Conservation (phyloP, 1,140 invertebrate genomes). For the Lithobius niger region DNA sequence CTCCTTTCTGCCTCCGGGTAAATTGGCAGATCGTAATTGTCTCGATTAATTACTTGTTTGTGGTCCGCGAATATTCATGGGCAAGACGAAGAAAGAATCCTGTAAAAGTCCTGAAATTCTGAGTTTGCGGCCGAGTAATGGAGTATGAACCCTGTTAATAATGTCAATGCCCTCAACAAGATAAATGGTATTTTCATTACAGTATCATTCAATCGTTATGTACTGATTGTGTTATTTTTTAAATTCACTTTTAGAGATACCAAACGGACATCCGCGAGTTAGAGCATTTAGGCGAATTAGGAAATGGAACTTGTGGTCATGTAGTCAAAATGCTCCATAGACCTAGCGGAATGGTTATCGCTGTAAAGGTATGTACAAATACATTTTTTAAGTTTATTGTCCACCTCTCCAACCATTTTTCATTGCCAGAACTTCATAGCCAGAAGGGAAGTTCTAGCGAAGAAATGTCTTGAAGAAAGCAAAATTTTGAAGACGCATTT, state of each 20-base stretch:
- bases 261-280: constrained; percentile 68
- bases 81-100: too few relatives aligned
- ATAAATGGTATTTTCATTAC: neutral
- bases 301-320: constrained; percentile 93
- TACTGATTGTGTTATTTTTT: constrained; percentile 12
- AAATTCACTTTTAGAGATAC: constrained; percentile 42
- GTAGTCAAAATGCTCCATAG: constrained; percentile 92
- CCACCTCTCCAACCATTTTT: neutral
- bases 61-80: too few relatives aligned
- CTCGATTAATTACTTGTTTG: too few relatives aligned
- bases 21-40: too few relatives aligned
- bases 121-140: neutral
- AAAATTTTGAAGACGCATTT: neutral
- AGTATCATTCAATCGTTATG: neutral
- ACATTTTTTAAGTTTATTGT: neutral
- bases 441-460: neutral
- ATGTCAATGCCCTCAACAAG: neutral
- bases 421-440: neutral
- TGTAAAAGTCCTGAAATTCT: neutral
- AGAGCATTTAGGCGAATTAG: constrained; percentile 76
- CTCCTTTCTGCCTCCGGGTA: too few relatives aligned
- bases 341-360: constrained; percentile 68
- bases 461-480: neutral
- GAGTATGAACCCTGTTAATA: neutral
- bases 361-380: constrained; percentile 63